These are phyloP conservation scores for Aegithalos caudatus DNA, from an alignment of 2,113 vertebrate genomes.

Conservation along the genomic window DNA sequence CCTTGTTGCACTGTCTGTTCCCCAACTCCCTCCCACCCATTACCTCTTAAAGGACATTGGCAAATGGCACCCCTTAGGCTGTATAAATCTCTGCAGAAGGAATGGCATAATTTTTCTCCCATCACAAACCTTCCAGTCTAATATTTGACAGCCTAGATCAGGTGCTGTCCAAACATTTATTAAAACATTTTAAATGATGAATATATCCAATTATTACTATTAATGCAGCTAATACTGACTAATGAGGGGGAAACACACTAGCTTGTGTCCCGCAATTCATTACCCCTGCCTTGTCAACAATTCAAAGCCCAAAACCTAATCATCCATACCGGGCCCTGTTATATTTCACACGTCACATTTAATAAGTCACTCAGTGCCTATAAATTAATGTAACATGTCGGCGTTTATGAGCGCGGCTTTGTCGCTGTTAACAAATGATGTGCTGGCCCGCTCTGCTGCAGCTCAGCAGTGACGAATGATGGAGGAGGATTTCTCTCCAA, in stretches of 20 bases:
- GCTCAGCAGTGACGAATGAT: constrained; percentile 76
- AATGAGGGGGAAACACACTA: constrained; percentile 81
- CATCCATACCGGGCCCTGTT: constrained; percentile 81
- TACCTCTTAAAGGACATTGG: constrained; percentile 32
- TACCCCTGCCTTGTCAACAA: constrained; percentile 87
- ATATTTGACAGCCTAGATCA: constrained; percentile 80
- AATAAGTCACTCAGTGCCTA: constrained; percentile 87
- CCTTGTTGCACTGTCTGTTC: not conserved
- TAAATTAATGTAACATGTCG: constrained; percentile 88
- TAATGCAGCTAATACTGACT: constrained; percentile 89
- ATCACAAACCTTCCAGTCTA: constrained; percentile 75
- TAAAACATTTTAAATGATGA: constrained; percentile 89
- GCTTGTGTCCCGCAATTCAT: constrained; percentile 83
- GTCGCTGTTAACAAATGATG: constrained; percentile 83
- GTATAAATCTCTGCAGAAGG: constrained; percentile 74
- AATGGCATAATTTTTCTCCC: constrained; percentile 72
- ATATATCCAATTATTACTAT: constrained; percentile 90
- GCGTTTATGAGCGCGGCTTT: constrained; percentile 82
- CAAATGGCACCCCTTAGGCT: constrained; percentile 63
- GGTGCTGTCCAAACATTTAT: constrained; percentile 88
- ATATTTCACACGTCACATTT: constrained; percentile 88
- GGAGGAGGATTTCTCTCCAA: constrained; percentile 76
- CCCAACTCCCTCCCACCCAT: constrained; percentile 11
- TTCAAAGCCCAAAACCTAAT: constrained; percentile 85
- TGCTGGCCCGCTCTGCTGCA: constrained; percentile 75